Evolutionary conservation across 2,888 invertebrate species (phyloP).

Genomic region (Eueremaeus valkanovi): DNA sequence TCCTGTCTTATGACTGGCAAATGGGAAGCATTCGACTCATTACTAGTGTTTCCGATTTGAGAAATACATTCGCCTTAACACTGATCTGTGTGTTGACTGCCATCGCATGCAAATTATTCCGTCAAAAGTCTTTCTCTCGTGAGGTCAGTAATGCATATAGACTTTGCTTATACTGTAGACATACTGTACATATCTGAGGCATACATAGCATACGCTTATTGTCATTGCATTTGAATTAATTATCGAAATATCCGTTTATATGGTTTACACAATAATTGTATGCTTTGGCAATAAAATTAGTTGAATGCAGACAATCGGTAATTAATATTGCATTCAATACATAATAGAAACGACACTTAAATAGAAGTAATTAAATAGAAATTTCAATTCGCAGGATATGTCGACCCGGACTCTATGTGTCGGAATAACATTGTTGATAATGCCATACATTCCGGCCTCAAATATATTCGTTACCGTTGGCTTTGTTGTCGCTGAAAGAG

Average conservation of each 20-base stretch:
- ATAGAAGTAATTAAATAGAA: neutral
- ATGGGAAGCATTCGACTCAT: conserved; percentile 79
- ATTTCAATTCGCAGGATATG: neutral
- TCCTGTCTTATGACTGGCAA: conserved; percentile 82
- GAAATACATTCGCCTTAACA: conserved; percentile 66
- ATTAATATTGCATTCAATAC: neutral
- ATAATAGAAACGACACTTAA: neutral
- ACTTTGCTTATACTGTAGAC: too few relatives aligned
- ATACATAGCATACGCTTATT: too few relatives aligned
- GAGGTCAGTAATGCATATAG: conserved; percentile 20
- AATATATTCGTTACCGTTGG: conserved; percentile 62
- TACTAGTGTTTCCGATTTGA: conserved; percentile 64
- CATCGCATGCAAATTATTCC: conserved; percentile 3
- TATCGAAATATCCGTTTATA: neutral
- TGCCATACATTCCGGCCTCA: conserved; percentile 80
- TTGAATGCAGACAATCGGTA: neutral
- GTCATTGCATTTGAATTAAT: neutral
- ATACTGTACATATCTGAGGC: too few relatives aligned
- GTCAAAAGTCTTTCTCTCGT: conserved; percentile 12
- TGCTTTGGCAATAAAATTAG: too few relatives aligned
- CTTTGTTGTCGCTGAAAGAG: conserved; percentile 56
- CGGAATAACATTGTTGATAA: conserved; percentile 59
- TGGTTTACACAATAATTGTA: too few relatives aligned
- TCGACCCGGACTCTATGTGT: conserved; percentile 21
- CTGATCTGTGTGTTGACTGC: neutral